Evolutionary conservation across 2,888 invertebrate genomes (phyloP).

Genomic region (Brachycybe producta): DNA sequence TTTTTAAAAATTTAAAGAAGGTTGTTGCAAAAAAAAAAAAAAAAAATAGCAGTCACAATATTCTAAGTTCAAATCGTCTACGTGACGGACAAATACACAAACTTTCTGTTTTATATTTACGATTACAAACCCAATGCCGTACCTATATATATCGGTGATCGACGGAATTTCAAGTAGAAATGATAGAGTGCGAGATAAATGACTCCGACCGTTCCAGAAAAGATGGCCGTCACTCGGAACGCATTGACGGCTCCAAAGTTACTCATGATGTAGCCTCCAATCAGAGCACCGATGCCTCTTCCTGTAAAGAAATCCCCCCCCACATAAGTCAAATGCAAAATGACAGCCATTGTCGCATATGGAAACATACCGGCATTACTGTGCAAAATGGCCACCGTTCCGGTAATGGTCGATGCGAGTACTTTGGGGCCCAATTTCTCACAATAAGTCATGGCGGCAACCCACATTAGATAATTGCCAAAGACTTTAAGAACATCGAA

Average conservation of each 20-base stretch:
- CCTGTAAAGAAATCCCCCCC: constrained; percentile 15
- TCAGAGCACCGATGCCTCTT: constrained; percentile 18
- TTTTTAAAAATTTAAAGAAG: too few species aligned
- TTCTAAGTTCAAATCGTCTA: too few species aligned
- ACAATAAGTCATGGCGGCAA: constrained; percentile 57
- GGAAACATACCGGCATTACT: constrained; percentile 17
- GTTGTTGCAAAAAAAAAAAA: too few species aligned
- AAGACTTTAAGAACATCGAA: constrained; percentile 61
- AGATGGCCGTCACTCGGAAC: constrained; percentile 15
- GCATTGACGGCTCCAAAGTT: constrained; percentile 18
- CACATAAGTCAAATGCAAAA: neutral
- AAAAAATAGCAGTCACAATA: too few species aligned
- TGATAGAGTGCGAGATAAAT: constrained; percentile 20
- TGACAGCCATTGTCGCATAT: neutral
- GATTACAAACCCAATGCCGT: too few species aligned
- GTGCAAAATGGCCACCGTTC: constrained; percentile 16
- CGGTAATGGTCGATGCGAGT: constrained; percentile 17
- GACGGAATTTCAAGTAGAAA: constrained; percentile 18
- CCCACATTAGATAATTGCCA: constrained; percentile 62
- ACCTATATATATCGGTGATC: constrained; percentile 19
- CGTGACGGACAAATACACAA: too few species aligned
- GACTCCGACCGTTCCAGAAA: constrained; percentile 18
- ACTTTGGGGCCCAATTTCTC: constrained; percentile 17
- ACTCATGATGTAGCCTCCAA: constrained; percentile 19
- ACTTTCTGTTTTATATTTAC: too few species aligned